These are phyloP conservation scores for Globicephala melas DNA, from an alignment of 2,113 vertebrate genomes.

Conservation along the genomic window DNA sequence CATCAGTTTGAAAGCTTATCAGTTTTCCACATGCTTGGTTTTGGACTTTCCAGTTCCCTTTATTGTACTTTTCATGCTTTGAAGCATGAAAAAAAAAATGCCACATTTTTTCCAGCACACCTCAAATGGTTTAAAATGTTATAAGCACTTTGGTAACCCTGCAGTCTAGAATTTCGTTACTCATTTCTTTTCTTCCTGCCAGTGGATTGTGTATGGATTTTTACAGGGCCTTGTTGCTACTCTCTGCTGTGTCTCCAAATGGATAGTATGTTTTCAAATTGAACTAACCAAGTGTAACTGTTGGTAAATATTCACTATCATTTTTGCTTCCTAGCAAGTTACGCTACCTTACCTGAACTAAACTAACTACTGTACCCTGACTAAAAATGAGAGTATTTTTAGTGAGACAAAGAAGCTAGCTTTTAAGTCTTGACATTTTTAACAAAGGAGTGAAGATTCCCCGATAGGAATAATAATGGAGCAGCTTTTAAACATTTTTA, in stretches of 20 bases:
- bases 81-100: not conserved
- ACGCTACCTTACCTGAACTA: not conserved
- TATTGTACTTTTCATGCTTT: not conserved
- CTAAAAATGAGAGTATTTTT: not conserved
- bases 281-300: not conserved
- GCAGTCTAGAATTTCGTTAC: not conserved
- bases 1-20: not conserved
- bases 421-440: slow-evolving; percentile 10
- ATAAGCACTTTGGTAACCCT: not conserved
- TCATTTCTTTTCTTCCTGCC: not conserved
- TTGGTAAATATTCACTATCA: not conserved
- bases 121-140: not conserved
- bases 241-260: not conserved
- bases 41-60: not conserved
- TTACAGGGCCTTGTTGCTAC: not conserved
- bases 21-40: not conserved
- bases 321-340: not conserved
- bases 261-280: not conserved
- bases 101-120: not conserved
- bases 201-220: not conserved
- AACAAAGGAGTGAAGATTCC: not conserved
- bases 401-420: not conserved
- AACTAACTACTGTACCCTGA: not conserved
- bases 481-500: not conserved
- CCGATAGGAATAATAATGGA: not conserved